Evolutionary conservation across 2,113 vertebrate genomes (phyloP), one percentile per base, ranked within the genome.

Genomic region (Narcine bancroftii): DNA sequence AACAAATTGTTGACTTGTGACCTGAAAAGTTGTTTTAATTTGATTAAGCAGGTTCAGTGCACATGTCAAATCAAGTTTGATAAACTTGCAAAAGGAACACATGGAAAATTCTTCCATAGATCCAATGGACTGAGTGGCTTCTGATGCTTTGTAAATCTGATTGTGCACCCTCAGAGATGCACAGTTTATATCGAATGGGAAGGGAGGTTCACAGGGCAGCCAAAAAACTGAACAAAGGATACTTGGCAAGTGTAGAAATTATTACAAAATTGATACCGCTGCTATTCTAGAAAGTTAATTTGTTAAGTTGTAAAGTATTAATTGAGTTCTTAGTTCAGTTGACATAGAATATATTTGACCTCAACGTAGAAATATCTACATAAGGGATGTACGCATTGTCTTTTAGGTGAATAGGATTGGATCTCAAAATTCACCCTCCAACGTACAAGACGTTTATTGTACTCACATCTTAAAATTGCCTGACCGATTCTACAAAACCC

Each of bases 331-430:
- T 87, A 87, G 81, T 63, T 63, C 53, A 60, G n/a, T 63, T 87
- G 50, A 87, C 50, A 39, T 75, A 87, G 45, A 81, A 87, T 60
- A 87, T 13, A 36, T 60, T 87, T 63, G 81, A 87, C 33, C 53
- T 87, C 53, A 36, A 87, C 36, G 53, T 60, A 63, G 81, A 60
- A 60, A 5, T 63, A 63, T 63, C 81, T 87, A 60, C 81, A 85
- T 60, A 85, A 83, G 47, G 79, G 79, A 83, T 83, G 47, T 60
- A 39, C 33, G 60, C 56, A 36, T 87, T 87, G 81, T 87, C 53
- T 87, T 87, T 87, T 87, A 87, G 81, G 81, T 87, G 53, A n/a
- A 87, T 87, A 87, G 81, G 81, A 87, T 87, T 29, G 81, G 81
- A 87, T 53, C 13, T 87, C 81, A 60, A 33, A 60, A 36, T 53